These are phyloP conservation scores for Drosophila emarginata DNA, from an alignment of 2,888 invertebrate species.

Conservation along the genomic window DNA sequence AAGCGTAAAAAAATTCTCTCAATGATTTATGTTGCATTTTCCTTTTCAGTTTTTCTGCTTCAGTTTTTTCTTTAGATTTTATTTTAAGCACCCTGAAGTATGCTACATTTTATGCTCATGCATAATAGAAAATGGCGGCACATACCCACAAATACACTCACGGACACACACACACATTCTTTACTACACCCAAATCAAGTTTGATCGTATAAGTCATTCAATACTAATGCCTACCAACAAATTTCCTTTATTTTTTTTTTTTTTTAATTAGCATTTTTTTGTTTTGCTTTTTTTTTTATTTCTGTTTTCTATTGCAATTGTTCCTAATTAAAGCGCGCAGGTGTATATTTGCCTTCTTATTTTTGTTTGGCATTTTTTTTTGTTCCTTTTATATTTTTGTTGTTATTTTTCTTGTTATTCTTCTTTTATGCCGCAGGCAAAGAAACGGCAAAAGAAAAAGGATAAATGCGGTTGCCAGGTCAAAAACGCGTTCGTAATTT, in stretches of 20 bases:
- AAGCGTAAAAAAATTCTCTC: no score
- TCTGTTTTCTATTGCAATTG: neutral
- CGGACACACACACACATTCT: no score
- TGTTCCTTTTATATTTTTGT: neutral
- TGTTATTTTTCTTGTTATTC: neutral
- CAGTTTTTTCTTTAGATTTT: no score
- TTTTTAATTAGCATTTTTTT: neutral
- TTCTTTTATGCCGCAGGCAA: neutral
- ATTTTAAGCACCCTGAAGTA: neutral
- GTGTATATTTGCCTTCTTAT: neutral
- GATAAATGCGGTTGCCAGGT: neutral
- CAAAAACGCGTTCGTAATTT: slow-evolving; percentile 1
- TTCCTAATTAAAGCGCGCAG: neutral
- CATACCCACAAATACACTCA: no score
- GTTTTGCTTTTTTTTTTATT: no score
- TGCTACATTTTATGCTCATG: neutral
- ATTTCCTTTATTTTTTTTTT: neutral
- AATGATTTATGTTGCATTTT: no score
- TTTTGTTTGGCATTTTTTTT: neutral
- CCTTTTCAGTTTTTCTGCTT: no score
- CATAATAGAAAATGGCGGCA: neutral
- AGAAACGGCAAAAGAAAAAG: neutral
- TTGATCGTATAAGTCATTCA: neutral
- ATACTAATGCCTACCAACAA: neutral
- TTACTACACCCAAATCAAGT: neutral